Evolutionary conservation across 2,113 vertebrate species (phyloP), one percentile per base, ranked within the genome.

Genomic region (Rhabdornis inornatus): DNA sequence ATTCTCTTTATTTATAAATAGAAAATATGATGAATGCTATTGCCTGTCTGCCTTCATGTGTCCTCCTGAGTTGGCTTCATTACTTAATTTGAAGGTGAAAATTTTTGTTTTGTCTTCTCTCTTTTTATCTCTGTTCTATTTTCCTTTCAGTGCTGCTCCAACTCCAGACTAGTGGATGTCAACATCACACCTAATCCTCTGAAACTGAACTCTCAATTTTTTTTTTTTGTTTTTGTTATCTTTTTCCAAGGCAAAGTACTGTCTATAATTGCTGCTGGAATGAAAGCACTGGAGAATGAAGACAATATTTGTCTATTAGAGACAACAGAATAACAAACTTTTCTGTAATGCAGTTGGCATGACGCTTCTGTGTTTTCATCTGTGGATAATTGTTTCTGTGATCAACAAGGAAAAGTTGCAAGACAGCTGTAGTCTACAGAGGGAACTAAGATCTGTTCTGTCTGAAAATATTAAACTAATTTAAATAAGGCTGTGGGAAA

Each of bases 181-280:
- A 90, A 15, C 40, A 50, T 87, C 47, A 28, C 60, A 89, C 89
- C 70, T 87, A 89, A 87, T 89, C 42, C 71, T 56, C 45, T 92
- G 42, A 94, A 80, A 91, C 5, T 2, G 45, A 87, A 76, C 53
- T 57, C 28, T 90, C 63, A 23, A 30, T 74, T 42, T 15, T 15
- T 47, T 9, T 86, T 74, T 13, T 1, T 12, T n/a, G n/a, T n/a
- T 64, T 89, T 86, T 59, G 45, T 74, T 82, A 25, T 69, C 25
- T 69, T 84, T 39, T 85, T 80, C 84, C 74, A 85, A 95, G 50
- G 76, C 35, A 90, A 94, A 88, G 11, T n/a, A 63, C 22, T 94
- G 53, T 44, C 56, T 91, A 19, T 64, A 91, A 79, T 89, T 69
- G 89, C 56, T 81, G 11, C 40, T 92, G 89, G 31, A 93, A 92